These are phyloP conservation scores for Crotalus horridus DNA, from an alignment of 2,113 vertebrate genomes.

Conservation along the genomic window DNA sequence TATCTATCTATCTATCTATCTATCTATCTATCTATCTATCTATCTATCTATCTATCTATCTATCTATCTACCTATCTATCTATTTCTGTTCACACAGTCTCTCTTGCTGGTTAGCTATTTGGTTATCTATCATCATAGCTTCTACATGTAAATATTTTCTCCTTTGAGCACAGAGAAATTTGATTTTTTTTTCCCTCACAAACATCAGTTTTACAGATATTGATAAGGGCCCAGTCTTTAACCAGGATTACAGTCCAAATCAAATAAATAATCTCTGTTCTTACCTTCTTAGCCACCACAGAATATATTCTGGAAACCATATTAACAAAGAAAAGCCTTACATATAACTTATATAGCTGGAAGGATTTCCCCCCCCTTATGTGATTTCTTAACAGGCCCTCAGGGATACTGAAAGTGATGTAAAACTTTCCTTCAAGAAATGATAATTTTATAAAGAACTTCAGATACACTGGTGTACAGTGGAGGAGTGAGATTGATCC, in stretches of 20 bases:
- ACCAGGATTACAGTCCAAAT: background rate
- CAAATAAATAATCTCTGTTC: background rate
- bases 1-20: too few species aligned
- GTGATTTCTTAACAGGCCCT: background rate
- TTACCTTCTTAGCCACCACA: background rate
- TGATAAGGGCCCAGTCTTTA: background rate
- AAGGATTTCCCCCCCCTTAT: fast-evolving
- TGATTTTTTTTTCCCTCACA: background rate
- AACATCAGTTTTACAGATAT: background rate
- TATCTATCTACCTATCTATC: too few species aligned
- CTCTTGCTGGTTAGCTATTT: background rate
- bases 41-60: background rate
- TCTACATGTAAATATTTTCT: background rate
- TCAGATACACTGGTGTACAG: background rate
- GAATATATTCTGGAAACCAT: background rate
- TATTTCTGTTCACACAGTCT: background rate
- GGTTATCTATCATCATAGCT: background rate
- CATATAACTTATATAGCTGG: background rate
- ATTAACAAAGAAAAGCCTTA: background rate
- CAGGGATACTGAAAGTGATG: background rate
- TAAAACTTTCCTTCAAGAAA: background rate
- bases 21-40: too few species aligned
- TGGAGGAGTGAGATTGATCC: background rate
- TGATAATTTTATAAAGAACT: background rate
- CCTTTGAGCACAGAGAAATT: background rate